Evolutionary conservation across 2,113 vertebrate species (phyloP).

Genomic region (Sula dactylatra): DNA sequence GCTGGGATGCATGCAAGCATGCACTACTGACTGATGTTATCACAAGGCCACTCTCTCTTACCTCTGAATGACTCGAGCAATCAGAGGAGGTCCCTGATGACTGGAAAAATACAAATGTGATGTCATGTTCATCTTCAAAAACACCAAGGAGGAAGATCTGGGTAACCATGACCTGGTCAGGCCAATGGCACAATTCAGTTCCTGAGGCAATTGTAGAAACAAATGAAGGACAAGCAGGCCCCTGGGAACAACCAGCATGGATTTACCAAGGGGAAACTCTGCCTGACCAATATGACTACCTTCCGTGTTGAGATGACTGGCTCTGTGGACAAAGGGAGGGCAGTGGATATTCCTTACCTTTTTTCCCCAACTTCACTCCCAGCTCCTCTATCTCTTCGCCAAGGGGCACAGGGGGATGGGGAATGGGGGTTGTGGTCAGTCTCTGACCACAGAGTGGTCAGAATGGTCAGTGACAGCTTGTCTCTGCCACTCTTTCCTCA

Average conservation of each 20-base stretch:
- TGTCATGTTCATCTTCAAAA: not conserved
- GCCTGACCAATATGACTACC: not conserved
- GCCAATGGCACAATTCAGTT: not conserved
- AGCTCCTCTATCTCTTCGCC: rapidly evolving
- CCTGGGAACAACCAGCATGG: not conserved
- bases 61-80: not conserved
- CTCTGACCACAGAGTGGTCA: no score
- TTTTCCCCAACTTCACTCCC: not conserved
- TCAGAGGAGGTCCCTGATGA: not conserved
- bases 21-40: not conserved
- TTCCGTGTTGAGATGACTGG: not conserved
- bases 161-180: not conserved
- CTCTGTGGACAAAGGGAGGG: not conserved
- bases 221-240: not conserved
- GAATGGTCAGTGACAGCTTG: rapidly evolving
- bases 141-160: not conserved
- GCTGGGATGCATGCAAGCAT: not conserved
- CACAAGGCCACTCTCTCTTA: not conserved
- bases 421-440: not conserved
- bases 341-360: not conserved
- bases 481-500: not conserved
- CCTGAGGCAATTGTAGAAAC: not conserved
- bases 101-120: not conserved
- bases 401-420: rapidly evolving
- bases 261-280: not conserved